Evolutionary conservation across 1,140 invertebrate genomes (phyloP).

Genomic region (Neuroterus valhalla): DNA sequence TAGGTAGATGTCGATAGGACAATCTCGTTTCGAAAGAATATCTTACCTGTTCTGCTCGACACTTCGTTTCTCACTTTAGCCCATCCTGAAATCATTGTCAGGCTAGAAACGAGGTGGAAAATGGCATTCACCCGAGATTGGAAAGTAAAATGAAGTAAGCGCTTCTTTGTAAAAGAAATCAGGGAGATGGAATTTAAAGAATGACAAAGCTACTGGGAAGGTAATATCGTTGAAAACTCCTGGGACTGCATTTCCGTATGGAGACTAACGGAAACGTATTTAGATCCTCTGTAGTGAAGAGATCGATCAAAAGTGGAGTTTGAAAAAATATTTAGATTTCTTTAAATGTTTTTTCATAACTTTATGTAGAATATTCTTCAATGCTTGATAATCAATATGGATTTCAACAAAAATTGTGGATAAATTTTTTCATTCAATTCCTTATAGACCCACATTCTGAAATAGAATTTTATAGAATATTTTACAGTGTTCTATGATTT

Average conservation of each 20-base stretch:
- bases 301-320: background rate
- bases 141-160: slow-evolving; percentile 42
- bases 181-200: background rate
- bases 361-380: background rate
- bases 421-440: too few relatives aligned
- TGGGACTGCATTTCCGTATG: slow-evolving; percentile 25
- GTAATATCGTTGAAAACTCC: slow-evolving; percentile 11
- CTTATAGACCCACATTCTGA: too few relatives aligned
- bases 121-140: slow-evolving; percentile 57
- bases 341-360: background rate
- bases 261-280: slow-evolving; percentile 4
- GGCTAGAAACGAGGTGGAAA: slow-evolving; percentile 68
- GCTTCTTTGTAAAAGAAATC: background rate
- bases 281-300: background rate
- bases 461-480: too few relatives aligned
- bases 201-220: background rate
- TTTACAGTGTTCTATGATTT: too few relatives aligned
- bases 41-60: slow-evolving; percentile 44
- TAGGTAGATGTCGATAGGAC: slow-evolving; percentile 25
- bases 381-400: too few relatives aligned
- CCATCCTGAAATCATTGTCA: slow-evolving; percentile 59
- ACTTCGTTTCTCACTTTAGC: slow-evolving; percentile 36
- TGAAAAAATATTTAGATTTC: background rate
- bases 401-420: too few relatives aligned
- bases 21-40: slow-evolving; percentile 22